Conservation (phyloP, 2,797 vertebrate species). For the Ctenosaura bakeri region DNA sequence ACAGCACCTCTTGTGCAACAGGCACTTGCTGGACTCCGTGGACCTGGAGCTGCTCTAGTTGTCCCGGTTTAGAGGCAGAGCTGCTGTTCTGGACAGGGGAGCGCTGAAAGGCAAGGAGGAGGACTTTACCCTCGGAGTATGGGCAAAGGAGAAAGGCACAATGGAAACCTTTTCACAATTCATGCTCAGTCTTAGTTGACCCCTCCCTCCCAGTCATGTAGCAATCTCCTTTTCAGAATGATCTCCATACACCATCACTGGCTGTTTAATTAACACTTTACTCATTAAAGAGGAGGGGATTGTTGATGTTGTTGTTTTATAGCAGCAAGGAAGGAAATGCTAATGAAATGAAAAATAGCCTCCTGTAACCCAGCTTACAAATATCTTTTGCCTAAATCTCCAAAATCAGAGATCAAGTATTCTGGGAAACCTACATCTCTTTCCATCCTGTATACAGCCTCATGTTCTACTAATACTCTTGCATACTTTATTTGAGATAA, state of each 20-base stretch:
- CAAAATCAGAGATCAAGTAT: neutral
- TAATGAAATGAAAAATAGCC: neutral
- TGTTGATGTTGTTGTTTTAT: neutral
- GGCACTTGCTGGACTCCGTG: constrained; percentile 72
- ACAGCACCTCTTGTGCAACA: constrained; percentile 74
- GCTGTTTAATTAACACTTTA: neutral
- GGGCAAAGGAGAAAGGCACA: constrained; percentile 3
- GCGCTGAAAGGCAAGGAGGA: constrained; percentile 64
- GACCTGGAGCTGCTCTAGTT: constrained; percentile 74
- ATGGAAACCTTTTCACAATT: neutral
- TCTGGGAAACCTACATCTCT: neutral
- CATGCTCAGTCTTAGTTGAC: neutral
- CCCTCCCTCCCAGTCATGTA: neutral
- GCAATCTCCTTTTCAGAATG: neutral
- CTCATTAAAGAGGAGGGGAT: neutral
- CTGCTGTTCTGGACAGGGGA: constrained; percentile 71
- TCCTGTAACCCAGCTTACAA: neutral
- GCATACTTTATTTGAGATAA: neutral
- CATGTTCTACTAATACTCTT: neutral
- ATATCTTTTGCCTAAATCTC: neutral
- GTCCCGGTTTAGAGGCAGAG: constrained; percentile 70
- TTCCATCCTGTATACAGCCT: too few species aligned
- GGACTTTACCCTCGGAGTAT: neutral
- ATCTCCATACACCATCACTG: too few species aligned
- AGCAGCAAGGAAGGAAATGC: neutral